phyloP scores from a whole-genome alignment of 2,888 invertebrate species.

The Mimas tiliae region DNA sequence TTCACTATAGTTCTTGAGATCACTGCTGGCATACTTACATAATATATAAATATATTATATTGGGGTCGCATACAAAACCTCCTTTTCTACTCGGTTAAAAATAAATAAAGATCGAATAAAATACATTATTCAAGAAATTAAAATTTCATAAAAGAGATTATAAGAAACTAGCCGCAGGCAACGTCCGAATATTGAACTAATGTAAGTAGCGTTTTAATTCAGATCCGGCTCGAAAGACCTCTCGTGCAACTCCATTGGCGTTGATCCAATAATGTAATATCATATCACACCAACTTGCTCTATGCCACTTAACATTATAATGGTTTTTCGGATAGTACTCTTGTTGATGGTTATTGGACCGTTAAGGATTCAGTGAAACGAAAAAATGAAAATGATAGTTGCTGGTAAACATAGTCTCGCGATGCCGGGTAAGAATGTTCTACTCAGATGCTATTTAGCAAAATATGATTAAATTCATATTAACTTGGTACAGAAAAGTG shows the following conservation, averaged over 20 bases:
- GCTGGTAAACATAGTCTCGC: not conserved
- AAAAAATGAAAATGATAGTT: not conserved
- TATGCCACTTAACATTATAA: conserved; percentile 38
- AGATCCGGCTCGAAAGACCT: conserved; percentile 52
- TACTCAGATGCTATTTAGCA: no score
- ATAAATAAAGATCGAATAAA: no score
- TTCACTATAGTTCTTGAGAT: no score
- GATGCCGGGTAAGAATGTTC: no score
- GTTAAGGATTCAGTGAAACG: not conserved
- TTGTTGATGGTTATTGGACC: conserved; percentile 18
- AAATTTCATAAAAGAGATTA: not conserved
- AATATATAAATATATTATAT: no score
- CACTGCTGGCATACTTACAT: no score
- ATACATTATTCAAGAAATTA: no score
- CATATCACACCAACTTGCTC: conserved; percentile 51
- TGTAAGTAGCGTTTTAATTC: conserved; percentile 55
- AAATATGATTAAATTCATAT: no score
- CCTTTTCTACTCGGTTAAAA: no score
- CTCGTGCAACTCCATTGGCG: conserved; percentile 55
- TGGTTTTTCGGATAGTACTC: conserved; percentile 36
- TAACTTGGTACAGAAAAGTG: no score
- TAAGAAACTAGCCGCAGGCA: conserved; percentile 29
- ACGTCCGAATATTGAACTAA: conserved; percentile 42
- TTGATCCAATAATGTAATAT: conserved; percentile 65
- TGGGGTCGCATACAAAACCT: no score